A percentile compares a stretch with the other conserved stretches of the same genome.
Conservation (phyloP, 1,140 invertebrate genomes). For the Aphaenogaster rudis region DNA sequence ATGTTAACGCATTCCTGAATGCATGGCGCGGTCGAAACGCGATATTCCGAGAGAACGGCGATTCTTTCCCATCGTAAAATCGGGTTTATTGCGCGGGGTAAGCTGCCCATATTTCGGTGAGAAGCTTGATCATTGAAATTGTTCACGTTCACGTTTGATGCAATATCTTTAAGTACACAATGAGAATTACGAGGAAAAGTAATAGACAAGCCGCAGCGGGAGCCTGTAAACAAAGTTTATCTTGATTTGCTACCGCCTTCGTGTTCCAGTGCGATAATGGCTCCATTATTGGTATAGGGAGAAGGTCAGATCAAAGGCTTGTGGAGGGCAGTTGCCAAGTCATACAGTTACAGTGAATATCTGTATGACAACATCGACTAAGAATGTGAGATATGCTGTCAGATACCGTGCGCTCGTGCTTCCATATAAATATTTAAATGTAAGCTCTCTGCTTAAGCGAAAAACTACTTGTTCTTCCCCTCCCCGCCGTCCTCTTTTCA, state of each 20-base stretch:
- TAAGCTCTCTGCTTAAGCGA: neutral
- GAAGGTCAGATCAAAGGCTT: neutral
- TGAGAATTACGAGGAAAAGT: neutral
- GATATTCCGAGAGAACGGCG: neutral
- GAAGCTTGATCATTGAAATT: too few relatives aligned
- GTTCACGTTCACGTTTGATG: too few relatives aligned
- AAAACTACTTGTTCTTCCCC: neutral
- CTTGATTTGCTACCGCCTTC: neutral
- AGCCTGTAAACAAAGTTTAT: neutral
- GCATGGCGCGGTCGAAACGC: neutral
- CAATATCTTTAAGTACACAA: neutral
- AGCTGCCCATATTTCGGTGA: too few relatives aligned
- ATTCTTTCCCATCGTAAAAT: neutral
- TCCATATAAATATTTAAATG: neutral
- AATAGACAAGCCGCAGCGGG: too few relatives aligned
- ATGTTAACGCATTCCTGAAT: constrained; percentile 1
- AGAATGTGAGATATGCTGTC: neutral
- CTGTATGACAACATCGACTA: neutral
- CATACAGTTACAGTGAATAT: neutral
- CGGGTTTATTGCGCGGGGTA: neutral
- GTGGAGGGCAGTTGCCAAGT: neutral
- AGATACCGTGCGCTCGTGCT: neutral
- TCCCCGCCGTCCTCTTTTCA: neutral
- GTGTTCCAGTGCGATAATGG: neutral
- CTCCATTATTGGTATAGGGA: neutral